A percentile compares a stretch with the other conserved stretches of the same genome.
These are phyloP conservation scores for Pachliopta kotzebuea DNA, from an alignment of 2,888 invertebrate species.

Conservation along the genomic window DNA sequence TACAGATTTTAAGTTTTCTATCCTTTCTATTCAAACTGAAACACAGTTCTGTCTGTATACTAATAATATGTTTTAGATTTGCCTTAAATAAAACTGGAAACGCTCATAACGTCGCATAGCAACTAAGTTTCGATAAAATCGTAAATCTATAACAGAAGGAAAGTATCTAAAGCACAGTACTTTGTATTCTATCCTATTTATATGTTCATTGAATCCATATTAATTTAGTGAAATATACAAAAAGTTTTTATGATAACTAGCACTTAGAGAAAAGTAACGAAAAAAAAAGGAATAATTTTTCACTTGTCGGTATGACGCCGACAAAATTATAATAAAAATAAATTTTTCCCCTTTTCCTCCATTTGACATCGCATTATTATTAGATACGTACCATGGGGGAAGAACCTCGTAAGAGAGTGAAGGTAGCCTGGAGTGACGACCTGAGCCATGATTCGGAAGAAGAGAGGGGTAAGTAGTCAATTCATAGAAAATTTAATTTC, in stretches of 20 bases:
- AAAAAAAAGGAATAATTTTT: background rate
- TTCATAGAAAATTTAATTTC: no score
- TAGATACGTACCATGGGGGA: constrained; percentile 41
- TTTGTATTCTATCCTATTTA: no score
- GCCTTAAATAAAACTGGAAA: no score
- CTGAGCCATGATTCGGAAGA: constrained; percentile 74
- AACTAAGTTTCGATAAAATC: no score
- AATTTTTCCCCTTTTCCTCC: background rate
- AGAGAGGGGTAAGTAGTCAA: constrained; percentile 59
- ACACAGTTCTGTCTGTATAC: no score
- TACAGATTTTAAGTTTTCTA: no score
- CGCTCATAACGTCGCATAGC: no score
- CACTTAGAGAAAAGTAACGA: background rate
- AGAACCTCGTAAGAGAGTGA: constrained; percentile 43
- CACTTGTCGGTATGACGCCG: background rate
- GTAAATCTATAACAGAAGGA: no score
- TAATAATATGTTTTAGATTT: no score
- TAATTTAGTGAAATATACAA: background rate
- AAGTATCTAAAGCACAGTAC: no score
- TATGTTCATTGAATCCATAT: no score
- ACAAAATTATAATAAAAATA: background rate
- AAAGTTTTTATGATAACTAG: background rate
- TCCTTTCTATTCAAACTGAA: no score
- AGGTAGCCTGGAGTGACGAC: constrained; percentile 75
- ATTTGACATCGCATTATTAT: constrained; percentile 22